Evolutionary conservation across 2,888 invertebrate genomes (phyloP).

Genomic region (Isoperla grammatica): DNA sequence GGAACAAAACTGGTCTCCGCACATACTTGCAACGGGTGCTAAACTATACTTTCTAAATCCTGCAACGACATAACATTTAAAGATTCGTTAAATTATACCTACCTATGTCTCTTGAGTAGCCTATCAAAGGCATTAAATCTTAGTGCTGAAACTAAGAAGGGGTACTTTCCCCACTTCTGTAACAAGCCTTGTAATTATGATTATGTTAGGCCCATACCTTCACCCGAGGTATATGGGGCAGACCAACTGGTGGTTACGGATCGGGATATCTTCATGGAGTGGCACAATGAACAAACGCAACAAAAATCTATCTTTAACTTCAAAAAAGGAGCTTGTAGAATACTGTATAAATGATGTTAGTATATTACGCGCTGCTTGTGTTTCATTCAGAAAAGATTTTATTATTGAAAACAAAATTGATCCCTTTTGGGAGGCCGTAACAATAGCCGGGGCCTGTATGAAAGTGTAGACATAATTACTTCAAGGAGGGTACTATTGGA

Average conservation of each 20-base stretch:
- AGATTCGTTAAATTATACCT: slow-evolving; percentile 7
- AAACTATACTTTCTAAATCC: background rate
- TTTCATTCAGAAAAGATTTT: background rate
- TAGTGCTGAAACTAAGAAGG: background rate
- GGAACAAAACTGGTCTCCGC: background rate
- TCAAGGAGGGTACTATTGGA: slow-evolving; percentile 14
- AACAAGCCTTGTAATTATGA: background rate
- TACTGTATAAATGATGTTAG: background rate
- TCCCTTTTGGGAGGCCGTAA: slow-evolving; percentile 18
- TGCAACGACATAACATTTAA: background rate
- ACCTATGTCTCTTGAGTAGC: slow-evolving; percentile 2
- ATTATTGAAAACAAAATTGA: background rate
- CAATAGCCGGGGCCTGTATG: slow-evolving; percentile 22
- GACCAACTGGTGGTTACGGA: background rate
- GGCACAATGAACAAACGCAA: background rate
- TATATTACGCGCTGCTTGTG: slow-evolving; percentile 1
- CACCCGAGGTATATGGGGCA: background rate
- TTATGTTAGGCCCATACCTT: background rate
- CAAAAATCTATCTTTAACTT: background rate
- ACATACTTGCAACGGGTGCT: background rate
- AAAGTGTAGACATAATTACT: slow-evolving; percentile 11
- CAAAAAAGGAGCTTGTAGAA: background rate
- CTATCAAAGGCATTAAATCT: background rate
- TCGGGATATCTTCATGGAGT: background rate
- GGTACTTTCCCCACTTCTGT: slow-evolving; percentile 3